These are phyloP conservation scores for Temnothorax ravouxi DNA, from an alignment of 2,888 invertebrate species.

Conservation along the genomic window DNA sequence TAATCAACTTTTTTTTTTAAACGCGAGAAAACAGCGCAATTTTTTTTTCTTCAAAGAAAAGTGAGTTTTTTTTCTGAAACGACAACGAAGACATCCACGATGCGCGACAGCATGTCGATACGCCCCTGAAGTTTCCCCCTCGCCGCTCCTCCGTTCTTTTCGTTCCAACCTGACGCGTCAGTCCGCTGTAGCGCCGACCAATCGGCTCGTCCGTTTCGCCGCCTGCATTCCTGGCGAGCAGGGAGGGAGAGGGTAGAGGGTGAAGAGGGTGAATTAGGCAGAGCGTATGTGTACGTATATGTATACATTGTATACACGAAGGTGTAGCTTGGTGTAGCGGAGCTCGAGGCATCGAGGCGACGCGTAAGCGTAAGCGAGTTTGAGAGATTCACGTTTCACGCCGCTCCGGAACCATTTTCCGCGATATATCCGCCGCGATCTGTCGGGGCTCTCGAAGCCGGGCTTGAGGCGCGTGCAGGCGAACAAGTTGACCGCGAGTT, in stretches of 20 bases:
- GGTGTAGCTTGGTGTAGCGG: neutral
- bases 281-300: neutral
- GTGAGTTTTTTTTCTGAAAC: neutral
- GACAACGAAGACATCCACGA: neutral
- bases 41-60: neutral
- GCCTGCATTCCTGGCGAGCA: neutral
- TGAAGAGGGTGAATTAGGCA: neutral
- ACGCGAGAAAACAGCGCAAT: neutral
- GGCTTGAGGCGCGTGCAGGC: neutral
- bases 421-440: neutral
- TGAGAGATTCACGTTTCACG: neutral
- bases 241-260: neutral
- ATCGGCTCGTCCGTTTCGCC: slow-evolving; percentile 58
- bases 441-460: neutral
- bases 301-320: too few relatives aligned
- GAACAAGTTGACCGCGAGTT: neutral
- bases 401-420: neutral
- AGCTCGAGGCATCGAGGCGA: neutral
- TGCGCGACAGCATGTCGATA: neutral
- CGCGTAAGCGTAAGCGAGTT: neutral
- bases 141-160: slow-evolving; percentile 16
- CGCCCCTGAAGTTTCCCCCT: slow-evolving; percentile 60
- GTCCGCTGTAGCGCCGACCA: slow-evolving; percentile 66
- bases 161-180: slow-evolving; percentile 53
- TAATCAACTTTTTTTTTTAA: neutral